Percentiles rank a stretch among this genome's conserved stretches.
phyloP scores from a whole-genome alignment of 2,113 vertebrate genomes.

The Microcebus murinus region DNA sequence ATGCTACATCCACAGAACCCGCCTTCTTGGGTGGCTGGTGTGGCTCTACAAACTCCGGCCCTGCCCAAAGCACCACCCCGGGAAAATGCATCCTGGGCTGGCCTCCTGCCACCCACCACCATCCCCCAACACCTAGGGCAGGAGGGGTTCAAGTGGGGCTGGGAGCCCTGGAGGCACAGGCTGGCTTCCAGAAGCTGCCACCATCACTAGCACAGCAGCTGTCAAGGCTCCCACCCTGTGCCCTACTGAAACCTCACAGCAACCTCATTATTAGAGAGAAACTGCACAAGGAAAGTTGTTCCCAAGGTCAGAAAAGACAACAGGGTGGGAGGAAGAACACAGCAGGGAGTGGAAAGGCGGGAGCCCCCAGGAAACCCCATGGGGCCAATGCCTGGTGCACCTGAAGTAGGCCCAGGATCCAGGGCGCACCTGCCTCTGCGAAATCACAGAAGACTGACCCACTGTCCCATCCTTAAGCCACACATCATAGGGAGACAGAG shows the following conservation, averaged over 20 bases:
- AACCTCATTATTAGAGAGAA: not conserved
- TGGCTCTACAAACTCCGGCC: not conserved
- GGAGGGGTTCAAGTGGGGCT: no score
- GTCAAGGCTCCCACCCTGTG: not conserved
- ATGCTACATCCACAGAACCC: not conserved
- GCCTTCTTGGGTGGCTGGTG: not conserved
- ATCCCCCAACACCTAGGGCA: not conserved
- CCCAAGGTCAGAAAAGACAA: accelerated
- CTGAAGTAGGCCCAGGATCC: accelerated
- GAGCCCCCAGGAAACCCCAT: not conserved
- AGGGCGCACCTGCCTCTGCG: not conserved
- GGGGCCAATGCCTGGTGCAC: accelerated
- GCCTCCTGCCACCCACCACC: no score
- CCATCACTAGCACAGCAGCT: not conserved
- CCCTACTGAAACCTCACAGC: not conserved
- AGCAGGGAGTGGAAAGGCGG: accelerated
- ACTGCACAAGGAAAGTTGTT: not conserved
- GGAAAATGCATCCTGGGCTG: not conserved
- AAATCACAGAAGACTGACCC: not conserved
- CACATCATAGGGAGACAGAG: not conserved
- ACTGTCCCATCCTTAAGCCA: accelerated
- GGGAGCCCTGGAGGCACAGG: accelerated
- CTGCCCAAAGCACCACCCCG: not conserved
- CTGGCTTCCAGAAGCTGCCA: not conserved
- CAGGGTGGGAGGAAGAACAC: accelerated